Conservation (phyloP, 2,888 invertebrate species). For the Yponomeuta evonymella region DNA sequence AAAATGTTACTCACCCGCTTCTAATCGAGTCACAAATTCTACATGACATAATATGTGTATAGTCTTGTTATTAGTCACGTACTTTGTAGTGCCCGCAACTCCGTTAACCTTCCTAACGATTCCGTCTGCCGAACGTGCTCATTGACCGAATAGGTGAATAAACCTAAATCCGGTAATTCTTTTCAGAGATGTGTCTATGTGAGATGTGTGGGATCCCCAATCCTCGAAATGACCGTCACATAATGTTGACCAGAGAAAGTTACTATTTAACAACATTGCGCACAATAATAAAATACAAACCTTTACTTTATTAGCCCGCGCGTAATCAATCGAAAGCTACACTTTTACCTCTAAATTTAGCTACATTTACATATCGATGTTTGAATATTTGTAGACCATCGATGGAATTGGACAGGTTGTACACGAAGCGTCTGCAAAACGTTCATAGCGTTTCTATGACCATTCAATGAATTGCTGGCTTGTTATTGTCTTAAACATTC, state of each 20-base stretch:
- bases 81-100: neutral
- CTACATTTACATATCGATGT: neutral
- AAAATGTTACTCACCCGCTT: neutral
- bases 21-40: neutral
- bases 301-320: neutral
- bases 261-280: no score
- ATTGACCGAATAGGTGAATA: neutral
- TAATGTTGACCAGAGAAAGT: no score
- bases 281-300: neutral
- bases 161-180: no score
- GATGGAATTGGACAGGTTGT: neutral
- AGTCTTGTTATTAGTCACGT: neutral
- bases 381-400: neutral
- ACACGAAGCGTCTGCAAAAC: neutral
- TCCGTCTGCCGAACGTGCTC: constrained; percentile 4
- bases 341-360: no score
- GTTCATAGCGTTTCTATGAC: no score
- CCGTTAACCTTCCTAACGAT: neutral
- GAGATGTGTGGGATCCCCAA: no score
- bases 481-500: constrained; percentile 9
- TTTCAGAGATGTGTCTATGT: no score
- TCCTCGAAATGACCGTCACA: no score
- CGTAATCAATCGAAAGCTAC: neutral
- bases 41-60: neutral
- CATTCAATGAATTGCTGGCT: neutral